Conservation (phyloP, 2,888 invertebrate species). For the Coremacera marginata region DNA sequence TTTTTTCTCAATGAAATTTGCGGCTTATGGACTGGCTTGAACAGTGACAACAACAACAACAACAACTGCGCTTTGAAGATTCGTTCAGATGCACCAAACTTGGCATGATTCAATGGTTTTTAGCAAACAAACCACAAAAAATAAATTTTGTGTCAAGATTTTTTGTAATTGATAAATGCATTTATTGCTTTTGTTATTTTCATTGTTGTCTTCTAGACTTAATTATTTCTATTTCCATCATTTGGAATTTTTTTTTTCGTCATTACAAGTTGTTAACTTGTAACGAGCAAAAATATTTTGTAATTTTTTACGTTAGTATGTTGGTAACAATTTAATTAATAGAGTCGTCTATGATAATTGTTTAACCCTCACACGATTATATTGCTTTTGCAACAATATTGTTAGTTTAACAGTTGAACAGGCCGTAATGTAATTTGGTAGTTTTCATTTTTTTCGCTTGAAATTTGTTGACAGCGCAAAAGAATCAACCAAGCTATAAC, state of each 20-base stretch:
- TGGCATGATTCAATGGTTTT: not conserved
- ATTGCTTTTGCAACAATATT: no score
- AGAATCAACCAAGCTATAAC: no score
- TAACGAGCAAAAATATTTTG: not conserved
- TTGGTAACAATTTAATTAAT: no score
- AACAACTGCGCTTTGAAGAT: not conserved
- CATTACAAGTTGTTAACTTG: not conserved
- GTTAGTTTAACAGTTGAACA: no score
- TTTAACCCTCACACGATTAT: no score
- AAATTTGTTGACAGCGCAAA: no score
- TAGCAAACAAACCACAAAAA: not conserved
- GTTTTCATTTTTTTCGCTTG: no score
- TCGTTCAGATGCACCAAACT: not conserved
- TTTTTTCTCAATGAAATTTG: no score
- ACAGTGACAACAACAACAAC: not conserved
- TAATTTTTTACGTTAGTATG: not conserved
- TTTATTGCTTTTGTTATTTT: not conserved
- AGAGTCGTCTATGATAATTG: no score
- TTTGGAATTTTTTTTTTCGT: not conserved
- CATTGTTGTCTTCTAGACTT: not conserved
- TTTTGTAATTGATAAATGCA: not conserved
- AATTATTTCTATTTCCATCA: not conserved
- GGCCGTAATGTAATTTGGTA: no score
- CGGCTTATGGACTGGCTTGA: no score
- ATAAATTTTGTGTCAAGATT: slow-evolving; percentile 19